A percentile compares a stretch with the other conserved stretches of the same genome.
Evolutionary conservation across 2,888 invertebrate genomes (phyloP).

Genomic region (Hirtodrosophila trivittata): DNA sequence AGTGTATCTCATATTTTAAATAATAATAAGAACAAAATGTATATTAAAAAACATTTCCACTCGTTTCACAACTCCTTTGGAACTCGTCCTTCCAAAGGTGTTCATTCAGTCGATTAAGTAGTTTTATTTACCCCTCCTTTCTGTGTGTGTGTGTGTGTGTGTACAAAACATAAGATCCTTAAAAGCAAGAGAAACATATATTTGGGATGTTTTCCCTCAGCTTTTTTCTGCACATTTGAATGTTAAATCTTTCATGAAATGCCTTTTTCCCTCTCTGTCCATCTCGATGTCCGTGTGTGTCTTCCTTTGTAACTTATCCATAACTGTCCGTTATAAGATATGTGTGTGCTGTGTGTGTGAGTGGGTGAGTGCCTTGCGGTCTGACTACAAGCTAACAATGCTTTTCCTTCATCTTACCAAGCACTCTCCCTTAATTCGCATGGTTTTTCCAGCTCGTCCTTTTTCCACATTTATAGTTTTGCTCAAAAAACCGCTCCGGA

Average conservation of each 20-base stretch:
- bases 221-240: conserved; percentile 80
- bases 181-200: not conserved
- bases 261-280: conserved; percentile 50
- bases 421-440: conserved; percentile 55
- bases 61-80: conserved; percentile 27
- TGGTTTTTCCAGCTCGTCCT: conserved; percentile 41
- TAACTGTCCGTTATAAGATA: conserved; percentile 48
- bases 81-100: conserved; percentile 37
- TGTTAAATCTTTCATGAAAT: conserved; percentile 84
- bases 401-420: conserved; percentile 40
- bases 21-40: conserved; percentile 35
- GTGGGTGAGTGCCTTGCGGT: conserved; percentile 54
- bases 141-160: conserved; percentile 19
- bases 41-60: conserved; percentile 47
- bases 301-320: conserved; percentile 53
- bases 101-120: conserved; percentile 80
- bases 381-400: conserved; percentile 70
- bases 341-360: conserved; percentile 22
- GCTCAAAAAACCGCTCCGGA: conserved; percentile 39
- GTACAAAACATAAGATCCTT: conserved; percentile 22
- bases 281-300: conserved; percentile 17
- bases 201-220: conserved; percentile 14
- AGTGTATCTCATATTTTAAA: conserved; percentile 25
- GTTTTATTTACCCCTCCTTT: conserved; percentile 76
- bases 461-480: conserved; percentile 27